Evolutionary conservation across 2,797 vertebrate species (phyloP), one percentile per base, ranked within the genome.

Genomic region (Ambastaia sidthimunki): DNA sequence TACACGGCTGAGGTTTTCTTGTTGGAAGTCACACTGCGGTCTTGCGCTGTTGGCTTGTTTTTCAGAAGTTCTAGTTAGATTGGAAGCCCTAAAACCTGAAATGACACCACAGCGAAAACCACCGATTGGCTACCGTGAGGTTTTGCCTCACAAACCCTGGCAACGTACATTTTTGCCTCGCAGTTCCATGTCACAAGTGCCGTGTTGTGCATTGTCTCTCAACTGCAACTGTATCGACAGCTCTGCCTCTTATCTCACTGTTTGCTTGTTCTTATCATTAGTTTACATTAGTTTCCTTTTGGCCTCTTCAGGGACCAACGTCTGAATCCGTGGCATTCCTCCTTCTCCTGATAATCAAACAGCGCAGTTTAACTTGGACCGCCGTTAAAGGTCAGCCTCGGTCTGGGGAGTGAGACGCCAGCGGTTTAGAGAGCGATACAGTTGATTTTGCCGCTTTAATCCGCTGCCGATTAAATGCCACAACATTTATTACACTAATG

Each of bases 341-440:
- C 69, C 15, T 44, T 69, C 71, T 88, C 41, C 50, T 80, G 85
- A 82, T 89, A 89, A 90, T 90, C 85, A 90, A 79, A 85, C 12
- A 78, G 77, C 80, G 68, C 67, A 34, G 77, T 25, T 82, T 78
- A 70, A 6, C 67, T 71, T 28, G 12, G 73, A 70, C 78, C 72
- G 4, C 73, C 72, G 75, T 83, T 86, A 82, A 88, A 90, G 89
- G 88, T 88, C 87, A 86, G 50, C 55, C 4, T 44, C 4, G 77
- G 41, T 77, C 67, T 66, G 13, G 80, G 66, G 55, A 54, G 15
- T 68, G 23, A 44, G 59, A 79, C 55, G 50, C 34, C 12, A 73
- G 70, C 52, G 54, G 71, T 54, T 74, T 21, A 70, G 47, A 73
- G 19, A 67, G 60, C 4, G 57, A 52, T 50, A 34, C 28, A 80